Conservation (phyloP, 1,140 invertebrate species). For the Lepidostoma basale region DNA sequence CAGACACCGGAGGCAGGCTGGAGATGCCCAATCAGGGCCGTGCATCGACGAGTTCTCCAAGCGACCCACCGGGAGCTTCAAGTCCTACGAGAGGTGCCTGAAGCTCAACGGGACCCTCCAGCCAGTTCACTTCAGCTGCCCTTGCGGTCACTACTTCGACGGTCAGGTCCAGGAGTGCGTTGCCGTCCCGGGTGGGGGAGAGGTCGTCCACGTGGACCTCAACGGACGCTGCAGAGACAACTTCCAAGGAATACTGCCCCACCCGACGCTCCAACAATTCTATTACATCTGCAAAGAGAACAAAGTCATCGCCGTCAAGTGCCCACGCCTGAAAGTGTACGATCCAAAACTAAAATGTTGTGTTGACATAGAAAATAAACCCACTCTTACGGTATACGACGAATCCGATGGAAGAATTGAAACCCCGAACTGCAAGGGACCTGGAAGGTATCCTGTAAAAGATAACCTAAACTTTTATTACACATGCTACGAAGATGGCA, state of each 20-base stretch:
- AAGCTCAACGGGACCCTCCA: conserved; percentile 37
- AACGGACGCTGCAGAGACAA: conserved; percentile 51
- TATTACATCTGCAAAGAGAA: conserved; percentile 53
- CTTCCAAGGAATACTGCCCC: conserved; percentile 51
- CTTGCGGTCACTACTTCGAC: conserved; percentile 41
- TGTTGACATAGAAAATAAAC: conserved; percentile 28
- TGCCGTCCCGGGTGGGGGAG: conserved; percentile 51
- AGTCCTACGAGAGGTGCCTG: conserved; percentile 47
- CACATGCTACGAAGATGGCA: conserved; percentile 48
- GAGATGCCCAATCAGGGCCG: too few species aligned
- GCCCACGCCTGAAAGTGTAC: conserved; percentile 48
- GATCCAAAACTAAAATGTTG: conserved; percentile 32
- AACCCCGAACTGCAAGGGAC: conserved; percentile 39
- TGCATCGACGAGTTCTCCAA: conserved; percentile 40
- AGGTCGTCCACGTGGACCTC: conserved; percentile 48
- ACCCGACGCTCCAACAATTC: conserved; percentile 52
- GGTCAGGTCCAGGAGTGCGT: conserved; percentile 44
- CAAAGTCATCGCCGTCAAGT: conserved; percentile 52
- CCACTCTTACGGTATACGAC: conserved; percentile 30
- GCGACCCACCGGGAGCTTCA: conserved; percentile 48
- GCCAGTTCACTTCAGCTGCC: conserved; percentile 39
- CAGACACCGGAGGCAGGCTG: too few species aligned
- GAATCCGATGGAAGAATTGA: conserved; percentile 33
- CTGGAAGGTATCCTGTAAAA: conserved; percentile 49
- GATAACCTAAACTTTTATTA: conserved; percentile 51